Evolutionary conservation across 2,113 vertebrate genomes (phyloP).

Genomic region (Lampris incognitus): DNA sequence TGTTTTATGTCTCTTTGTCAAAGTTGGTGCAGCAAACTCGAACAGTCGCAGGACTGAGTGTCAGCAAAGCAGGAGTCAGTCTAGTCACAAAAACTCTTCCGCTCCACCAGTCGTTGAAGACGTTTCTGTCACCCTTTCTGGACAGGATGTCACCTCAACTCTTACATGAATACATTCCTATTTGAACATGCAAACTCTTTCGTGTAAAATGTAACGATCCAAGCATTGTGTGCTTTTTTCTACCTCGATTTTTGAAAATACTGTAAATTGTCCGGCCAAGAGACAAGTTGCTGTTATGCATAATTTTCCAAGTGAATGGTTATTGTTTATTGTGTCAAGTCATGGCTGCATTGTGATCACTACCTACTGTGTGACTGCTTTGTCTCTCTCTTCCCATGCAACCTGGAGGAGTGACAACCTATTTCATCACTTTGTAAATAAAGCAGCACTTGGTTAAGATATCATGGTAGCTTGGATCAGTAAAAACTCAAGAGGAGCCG

Average conservation of each 20-base stretch:
- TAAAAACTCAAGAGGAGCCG: neutral
- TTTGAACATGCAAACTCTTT: constrained; percentile 22
- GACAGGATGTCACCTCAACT: constrained; percentile 35
- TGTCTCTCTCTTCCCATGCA: constrained; percentile 43
- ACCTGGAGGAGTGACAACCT: constrained; percentile 35
- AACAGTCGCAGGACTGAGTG: constrained; percentile 25
- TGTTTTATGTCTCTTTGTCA: neutral
- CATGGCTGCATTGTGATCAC: constrained; percentile 41
- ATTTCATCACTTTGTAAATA: constrained; percentile 76
- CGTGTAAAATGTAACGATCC: constrained; percentile 54
- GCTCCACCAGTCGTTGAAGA: constrained; percentile 19
- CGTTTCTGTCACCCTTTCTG: constrained; percentile 3
- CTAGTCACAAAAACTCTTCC: constrained; percentile 20
- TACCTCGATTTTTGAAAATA: constrained; percentile 76
- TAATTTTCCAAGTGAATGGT: constrained; percentile 61
- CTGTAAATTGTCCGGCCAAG: constrained; percentile 53
- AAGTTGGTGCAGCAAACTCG: neutral
- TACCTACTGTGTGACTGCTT: constrained; percentile 35
- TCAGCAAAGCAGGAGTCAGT: constrained; percentile 14
- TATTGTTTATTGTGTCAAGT: constrained; percentile 63
- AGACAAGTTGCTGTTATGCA: constrained; percentile 44
- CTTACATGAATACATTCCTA: neutral
- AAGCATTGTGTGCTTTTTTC: constrained; percentile 72
- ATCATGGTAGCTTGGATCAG: constrained; percentile 22
- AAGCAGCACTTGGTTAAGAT: constrained; percentile 63